Percentiles rank a stretch among this genome's conserved stretches.
Evolutionary conservation across 2,113 vertebrate species (phyloP).

Genomic region (Albula glossodonta): DNA sequence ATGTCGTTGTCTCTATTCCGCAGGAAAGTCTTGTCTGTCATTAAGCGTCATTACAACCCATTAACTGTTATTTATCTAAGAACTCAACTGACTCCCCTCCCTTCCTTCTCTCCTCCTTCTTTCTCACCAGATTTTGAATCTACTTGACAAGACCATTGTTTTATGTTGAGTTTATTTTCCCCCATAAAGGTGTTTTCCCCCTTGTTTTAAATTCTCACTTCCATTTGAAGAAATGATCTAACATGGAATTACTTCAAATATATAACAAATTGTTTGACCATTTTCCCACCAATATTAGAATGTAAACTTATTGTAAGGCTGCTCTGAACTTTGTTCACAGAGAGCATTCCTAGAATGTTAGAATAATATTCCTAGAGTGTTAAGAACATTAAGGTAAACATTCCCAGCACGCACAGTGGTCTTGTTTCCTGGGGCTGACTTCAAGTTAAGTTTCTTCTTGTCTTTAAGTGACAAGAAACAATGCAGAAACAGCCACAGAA

Average conservation of each 20-base stretch:
- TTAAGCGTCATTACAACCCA: conserved; percentile 74
- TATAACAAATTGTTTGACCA: neutral
- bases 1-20: conserved; percentile 55
- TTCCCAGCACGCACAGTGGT: too few relatives aligned
- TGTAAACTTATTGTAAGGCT: neutral
- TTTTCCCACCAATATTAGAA: neutral
- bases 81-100: conserved; percentile 61
- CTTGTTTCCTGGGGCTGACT: too few relatives aligned
- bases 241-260: neutral
- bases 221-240: neutral
- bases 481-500: too few relatives aligned
- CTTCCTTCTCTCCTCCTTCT: conserved; percentile 37
- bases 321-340: neutral
- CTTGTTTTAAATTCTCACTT: neutral
- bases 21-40: conserved; percentile 73
- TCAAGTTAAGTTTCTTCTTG: too few relatives aligned
- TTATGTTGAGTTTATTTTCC: conserved; percentile 12
- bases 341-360: too few relatives aligned
- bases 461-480: too few relatives aligned
- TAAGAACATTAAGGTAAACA: too few relatives aligned
- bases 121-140: conserved; percentile 41
- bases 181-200: conserved; percentile 3
- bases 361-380: too few relatives aligned
- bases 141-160: conserved; percentile 4
- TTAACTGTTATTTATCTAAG: conserved; percentile 76